Evolutionary conservation across 1,140 invertebrate genomes (phyloP).

Genomic region (Orius insidiosus): DNA sequence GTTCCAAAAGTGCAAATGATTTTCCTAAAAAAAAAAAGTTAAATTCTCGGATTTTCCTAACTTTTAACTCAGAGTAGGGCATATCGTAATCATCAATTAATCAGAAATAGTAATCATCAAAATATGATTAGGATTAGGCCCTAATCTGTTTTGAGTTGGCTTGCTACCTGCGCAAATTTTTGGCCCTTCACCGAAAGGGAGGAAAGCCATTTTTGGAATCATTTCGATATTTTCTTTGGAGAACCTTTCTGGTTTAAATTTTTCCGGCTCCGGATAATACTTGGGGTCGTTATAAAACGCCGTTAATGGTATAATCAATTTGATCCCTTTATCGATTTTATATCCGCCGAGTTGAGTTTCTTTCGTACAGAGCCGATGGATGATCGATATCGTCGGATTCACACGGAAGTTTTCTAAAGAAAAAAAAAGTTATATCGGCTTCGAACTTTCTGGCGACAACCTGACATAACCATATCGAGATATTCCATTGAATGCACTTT

Average conservation of each 20-base stretch:
- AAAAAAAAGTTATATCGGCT: no score
- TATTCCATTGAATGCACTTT: no score
- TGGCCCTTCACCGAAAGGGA: conserved; percentile 42
- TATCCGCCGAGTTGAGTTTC: neutral
- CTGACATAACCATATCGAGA: no score
- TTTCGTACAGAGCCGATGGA: neutral
- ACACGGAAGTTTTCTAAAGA: neutral
- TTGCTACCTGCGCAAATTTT: conserved; percentile 37
- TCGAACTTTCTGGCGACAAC: no score
- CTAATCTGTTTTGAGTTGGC: no score
- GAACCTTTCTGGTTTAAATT: conserved; percentile 49
- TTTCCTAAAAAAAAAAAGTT: conserved; percentile 29
- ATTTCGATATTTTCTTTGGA: conserved; percentile 23
- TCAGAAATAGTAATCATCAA: no score
- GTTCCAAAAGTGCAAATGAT: conserved; percentile 31
- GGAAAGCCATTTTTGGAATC: conserved; percentile 26
- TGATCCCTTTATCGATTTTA: conserved; percentile 30
- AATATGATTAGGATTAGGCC: no score
- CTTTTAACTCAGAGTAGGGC: no score
- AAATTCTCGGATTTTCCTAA: neutral
- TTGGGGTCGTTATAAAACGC: conserved; percentile 29
- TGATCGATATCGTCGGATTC: neutral
- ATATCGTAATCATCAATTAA: no score
- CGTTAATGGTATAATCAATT: conserved; percentile 24
- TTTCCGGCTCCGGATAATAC: conserved; percentile 38